Conservation (phyloP, 2,797 vertebrate species). For the Coregonus suidteri region DNA sequence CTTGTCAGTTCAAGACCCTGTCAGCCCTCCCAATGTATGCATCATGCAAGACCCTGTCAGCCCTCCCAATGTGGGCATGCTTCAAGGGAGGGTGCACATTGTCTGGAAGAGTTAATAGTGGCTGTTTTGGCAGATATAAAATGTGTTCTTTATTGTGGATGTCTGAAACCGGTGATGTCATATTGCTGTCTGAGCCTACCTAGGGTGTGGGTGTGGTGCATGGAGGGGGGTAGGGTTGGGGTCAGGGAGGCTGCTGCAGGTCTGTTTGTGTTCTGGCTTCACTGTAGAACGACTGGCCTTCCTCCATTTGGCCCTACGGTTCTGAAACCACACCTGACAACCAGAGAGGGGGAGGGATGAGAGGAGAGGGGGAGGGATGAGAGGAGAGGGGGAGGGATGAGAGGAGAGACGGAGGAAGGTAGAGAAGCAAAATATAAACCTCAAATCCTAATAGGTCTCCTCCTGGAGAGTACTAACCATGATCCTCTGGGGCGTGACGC, state of each 20-base stretch:
- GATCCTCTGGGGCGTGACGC: slow-evolving; percentile 93
- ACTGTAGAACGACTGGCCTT: slow-evolving; percentile 76
- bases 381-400: not conserved
- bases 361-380: not conserved
- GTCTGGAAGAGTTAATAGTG: not conserved
- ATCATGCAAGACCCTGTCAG: too few species aligned
- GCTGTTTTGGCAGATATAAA: not conserved
- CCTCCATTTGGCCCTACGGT: slow-evolving; percentile 93
- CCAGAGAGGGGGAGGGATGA: not conserved
- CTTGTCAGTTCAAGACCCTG: not conserved
- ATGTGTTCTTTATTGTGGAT: not conserved
- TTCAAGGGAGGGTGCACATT: not conserved
- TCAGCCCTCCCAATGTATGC: too few species aligned
- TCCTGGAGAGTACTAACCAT: slow-evolving; percentile 77
- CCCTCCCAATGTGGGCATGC: not conserved
- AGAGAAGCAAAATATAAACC: not conserved
- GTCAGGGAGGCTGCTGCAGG: slow-evolving; percentile 16
- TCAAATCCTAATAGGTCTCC: not conserved
- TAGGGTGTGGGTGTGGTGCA: slow-evolving; percentile 1
- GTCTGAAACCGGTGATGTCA: not conserved
- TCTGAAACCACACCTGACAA: slow-evolving; percentile 96
- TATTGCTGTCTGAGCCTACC: not conserved
- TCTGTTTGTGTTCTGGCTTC: slow-evolving; percentile 62
- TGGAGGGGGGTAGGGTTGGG: slow-evolving; percentile 36
- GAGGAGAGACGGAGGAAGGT: not conserved